Conservation (phyloP, 2,797 vertebrate species). For the Manis javanica region DNA sequence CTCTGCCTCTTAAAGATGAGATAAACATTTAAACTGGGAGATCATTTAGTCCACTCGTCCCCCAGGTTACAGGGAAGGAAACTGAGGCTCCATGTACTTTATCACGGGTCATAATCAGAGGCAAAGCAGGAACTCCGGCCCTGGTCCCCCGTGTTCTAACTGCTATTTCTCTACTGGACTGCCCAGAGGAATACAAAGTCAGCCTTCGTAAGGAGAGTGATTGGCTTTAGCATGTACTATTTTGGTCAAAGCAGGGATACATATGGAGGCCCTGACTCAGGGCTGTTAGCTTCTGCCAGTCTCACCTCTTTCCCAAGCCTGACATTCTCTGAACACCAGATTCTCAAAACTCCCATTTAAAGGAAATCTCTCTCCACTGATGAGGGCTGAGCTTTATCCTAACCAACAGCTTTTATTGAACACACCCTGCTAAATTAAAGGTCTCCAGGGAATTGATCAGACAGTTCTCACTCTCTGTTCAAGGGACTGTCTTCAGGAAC, state of each 20-base stretch:
- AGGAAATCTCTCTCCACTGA: conserved; percentile 23
- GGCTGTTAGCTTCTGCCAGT: neutral
- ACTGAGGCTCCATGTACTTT: neutral
- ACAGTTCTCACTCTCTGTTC: neutral
- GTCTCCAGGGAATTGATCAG: neutral
- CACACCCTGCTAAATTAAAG: conserved; percentile 34
- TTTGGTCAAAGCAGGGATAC: neutral
- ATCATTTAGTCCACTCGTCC: neutral
- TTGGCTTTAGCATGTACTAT: neutral
- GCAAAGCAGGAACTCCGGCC: neutral
- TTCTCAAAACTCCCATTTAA: conserved; percentile 40
- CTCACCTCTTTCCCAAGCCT: neutral
- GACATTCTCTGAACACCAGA: neutral
- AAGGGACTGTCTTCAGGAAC: neutral
- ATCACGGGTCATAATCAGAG: neutral
- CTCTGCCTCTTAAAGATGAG: neutral
- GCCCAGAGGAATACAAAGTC: neutral
- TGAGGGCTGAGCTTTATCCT: conserved; percentile 44
- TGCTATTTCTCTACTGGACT: neutral
- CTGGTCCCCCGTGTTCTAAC: neutral
- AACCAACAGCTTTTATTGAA: conserved; percentile 48
- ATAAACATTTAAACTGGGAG: neutral
- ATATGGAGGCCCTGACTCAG: neutral
- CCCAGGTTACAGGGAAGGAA: conserved; percentile 8
- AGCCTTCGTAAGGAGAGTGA: neutral